These are phyloP conservation scores for Enhydra lutris DNA, from an alignment of 2,113 vertebrate genomes.

Conservation along the genomic window DNA sequence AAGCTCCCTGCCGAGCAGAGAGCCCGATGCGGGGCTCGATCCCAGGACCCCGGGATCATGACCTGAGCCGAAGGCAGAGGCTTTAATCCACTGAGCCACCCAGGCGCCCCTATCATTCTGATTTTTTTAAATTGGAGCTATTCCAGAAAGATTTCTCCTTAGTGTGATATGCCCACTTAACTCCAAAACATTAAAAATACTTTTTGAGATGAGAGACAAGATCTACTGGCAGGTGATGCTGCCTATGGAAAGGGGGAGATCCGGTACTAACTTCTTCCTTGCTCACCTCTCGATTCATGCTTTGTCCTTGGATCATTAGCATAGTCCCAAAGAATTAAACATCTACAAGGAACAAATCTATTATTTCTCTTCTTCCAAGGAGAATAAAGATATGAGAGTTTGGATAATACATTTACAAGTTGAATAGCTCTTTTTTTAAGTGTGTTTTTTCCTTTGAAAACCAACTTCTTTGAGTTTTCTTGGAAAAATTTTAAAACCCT, in stretches of 20 bases:
- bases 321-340: neutral
- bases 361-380: neutral
- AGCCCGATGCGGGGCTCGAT: no score
- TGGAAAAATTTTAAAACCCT: neutral
- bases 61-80: no score
- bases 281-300: neutral
- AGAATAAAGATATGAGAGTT: neutral
- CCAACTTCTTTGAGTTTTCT: slow-evolving; percentile 43
- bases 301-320: neutral
- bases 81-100: no score
- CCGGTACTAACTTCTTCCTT: neutral
- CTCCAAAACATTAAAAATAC: neutral
- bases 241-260: neutral
- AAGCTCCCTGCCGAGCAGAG: no score
- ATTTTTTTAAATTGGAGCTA: neutral
- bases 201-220: neutral
- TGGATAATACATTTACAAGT: neutral
- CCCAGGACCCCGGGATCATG: no score
- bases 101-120: no score
- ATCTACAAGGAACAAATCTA: neutral
- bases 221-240: neutral
- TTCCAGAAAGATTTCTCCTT: neutral
- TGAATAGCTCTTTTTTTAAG: neutral
- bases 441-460: neutral
- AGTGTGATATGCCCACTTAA: neutral